These are phyloP conservation scores for Erinaceus europaeus DNA, from an alignment of 2,113 vertebrate genomes.

Conservation along the genomic window DNA sequence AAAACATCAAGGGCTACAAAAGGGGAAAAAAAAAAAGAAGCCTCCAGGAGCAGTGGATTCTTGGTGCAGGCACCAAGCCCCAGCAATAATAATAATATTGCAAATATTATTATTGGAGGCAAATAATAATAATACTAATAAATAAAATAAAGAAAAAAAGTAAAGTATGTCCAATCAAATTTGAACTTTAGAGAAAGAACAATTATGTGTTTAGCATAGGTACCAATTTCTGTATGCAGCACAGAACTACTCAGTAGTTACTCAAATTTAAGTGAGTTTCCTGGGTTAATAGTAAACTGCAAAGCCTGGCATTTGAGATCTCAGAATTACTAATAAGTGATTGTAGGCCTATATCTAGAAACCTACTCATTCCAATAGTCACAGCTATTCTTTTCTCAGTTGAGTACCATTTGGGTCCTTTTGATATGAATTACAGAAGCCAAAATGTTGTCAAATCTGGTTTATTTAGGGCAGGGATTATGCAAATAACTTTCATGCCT, in stretches of 20 bases:
- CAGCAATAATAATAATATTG: no score
- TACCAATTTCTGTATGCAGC: neutral
- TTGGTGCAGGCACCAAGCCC: no score
- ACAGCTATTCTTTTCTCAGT: neutral
- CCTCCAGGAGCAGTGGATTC: no score
- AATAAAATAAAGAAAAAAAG: neutral
- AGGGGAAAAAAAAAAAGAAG: no score
- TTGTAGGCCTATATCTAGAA: neutral
- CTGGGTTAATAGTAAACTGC: neutral
- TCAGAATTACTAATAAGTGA: neutral
- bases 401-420: neutral
- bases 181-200: constrained; percentile 12
- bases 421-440: neutral
- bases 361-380: neutral
- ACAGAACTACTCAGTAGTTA: neutral
- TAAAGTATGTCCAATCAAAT: neutral
- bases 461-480: neutral
- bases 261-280: constrained; percentile 16
- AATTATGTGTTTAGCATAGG: neutral
- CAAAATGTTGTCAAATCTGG: neutral
- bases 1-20: no score
- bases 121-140: no score
- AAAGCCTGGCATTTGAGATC: constrained; percentile 1
- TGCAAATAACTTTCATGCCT: no score
- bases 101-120: no score